These are phyloP conservation scores for Microcebus lehilahytsara DNA, from an alignment of 2,113 vertebrate species.

Conservation along the genomic window DNA sequence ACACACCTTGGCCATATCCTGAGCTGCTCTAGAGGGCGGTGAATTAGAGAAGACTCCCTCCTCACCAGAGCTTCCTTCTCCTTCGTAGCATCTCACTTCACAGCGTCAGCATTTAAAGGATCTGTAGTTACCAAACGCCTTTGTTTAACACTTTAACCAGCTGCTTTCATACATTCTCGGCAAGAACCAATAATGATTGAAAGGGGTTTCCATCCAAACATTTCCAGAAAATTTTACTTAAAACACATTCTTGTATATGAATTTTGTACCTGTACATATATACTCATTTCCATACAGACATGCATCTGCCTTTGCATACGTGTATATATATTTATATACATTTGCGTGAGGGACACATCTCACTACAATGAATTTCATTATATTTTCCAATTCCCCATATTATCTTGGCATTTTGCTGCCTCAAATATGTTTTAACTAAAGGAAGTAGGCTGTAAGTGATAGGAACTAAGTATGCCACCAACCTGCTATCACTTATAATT, in stretches of 20 bases:
- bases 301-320: not conserved
- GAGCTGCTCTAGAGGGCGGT: not conserved
- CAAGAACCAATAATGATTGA: not conserved
- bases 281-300: not conserved
- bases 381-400: not conserved
- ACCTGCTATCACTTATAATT: not conserved
- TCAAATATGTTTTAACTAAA: constrained; percentile 20
- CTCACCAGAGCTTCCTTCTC: not conserved
- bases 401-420: constrained; percentile 31
- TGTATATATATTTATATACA: not conserved
- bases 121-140: not conserved
- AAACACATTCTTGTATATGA: not conserved
- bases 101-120: not conserved
- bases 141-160: constrained; percentile 12
- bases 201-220: constrained; percentile 22
- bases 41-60: not conserved
- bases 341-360: not conserved
- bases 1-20: not conserved
- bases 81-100: not conserved
- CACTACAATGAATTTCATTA: not conserved
- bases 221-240: not conserved
- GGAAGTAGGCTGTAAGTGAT: not conserved
- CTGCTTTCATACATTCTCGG: not conserved
- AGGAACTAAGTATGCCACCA: not conserved
- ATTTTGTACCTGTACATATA: not conserved